Evolutionary conservation across 2,888 invertebrate species (phyloP).

Genomic region (Drosophila affinis): DNA sequence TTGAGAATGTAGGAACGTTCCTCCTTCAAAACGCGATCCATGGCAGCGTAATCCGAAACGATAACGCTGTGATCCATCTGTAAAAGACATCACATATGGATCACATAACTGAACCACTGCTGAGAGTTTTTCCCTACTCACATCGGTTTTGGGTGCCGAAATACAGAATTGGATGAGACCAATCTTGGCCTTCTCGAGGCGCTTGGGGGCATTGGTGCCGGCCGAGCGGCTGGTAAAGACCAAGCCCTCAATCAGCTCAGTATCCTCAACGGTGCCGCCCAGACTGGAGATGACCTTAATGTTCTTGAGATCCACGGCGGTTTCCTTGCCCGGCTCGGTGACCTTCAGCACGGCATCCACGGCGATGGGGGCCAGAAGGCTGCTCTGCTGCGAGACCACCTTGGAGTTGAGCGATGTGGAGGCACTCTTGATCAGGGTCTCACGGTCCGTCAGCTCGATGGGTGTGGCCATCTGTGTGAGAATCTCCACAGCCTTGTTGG

Average conservation of each 20-base stretch:
- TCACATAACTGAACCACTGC: too few relatives aligned
- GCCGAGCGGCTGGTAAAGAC: constrained; percentile 95
- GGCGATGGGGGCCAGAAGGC: constrained; percentile 96
- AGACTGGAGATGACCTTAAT: constrained; percentile 98
- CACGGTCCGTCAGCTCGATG: constrained; percentile 93
- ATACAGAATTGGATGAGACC: constrained; percentile 99
- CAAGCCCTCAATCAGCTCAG: constrained; percentile 97
- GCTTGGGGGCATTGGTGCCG: constrained; percentile 95
- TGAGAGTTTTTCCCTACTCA: constrained; percentile 83
- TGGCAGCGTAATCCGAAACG: constrained; percentile 99
- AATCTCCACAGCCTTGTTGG: constrained; percentile 85
- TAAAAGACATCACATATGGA: constrained; percentile 42
- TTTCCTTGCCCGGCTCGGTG: constrained; percentile 86
- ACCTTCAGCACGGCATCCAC: constrained; percentile 96
- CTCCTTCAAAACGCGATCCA: constrained; percentile 99
- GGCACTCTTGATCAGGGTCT: constrained; percentile 96
- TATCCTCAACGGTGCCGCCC: constrained; percentile 99
- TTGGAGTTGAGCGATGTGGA: constrained; percentile 99
- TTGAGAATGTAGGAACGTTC: constrained; percentile 99
- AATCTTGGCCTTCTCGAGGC: constrained; percentile 98
- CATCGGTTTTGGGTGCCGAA: constrained; percentile 99
- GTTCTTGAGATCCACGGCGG: constrained; percentile 95
- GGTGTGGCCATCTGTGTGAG: constrained; percentile 93
- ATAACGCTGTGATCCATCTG: constrained; percentile 98
- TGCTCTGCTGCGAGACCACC: constrained; percentile 99